phyloP scores from a whole-genome alignment of 2,113 vertebrate species.

The Lophotis ruficrista region DNA sequence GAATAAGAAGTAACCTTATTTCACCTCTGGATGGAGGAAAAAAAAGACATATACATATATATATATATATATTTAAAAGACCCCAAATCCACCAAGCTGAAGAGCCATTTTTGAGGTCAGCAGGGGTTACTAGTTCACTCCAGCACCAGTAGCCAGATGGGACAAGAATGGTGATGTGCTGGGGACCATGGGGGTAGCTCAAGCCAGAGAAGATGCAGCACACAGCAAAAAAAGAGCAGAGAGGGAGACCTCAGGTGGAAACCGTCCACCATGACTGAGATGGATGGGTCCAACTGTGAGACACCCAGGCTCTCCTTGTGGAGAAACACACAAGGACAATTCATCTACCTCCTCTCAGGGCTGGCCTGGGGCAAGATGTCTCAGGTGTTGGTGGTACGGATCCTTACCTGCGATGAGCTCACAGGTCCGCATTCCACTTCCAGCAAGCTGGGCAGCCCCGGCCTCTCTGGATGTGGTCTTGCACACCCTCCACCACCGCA shows the following conservation, averaged over 20 bases:
- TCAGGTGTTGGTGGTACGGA: rapidly evolving
- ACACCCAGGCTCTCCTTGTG: not conserved
- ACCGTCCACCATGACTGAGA: rapidly evolving
- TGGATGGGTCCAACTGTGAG: not conserved
- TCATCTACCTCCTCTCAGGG: not conserved
- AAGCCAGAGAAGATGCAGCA: not conserved
- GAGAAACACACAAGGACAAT: not conserved
- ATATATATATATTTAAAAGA: too few relatives aligned
- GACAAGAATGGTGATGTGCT: not conserved
- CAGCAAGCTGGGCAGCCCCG: rapidly evolving
- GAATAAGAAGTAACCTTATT: not conserved
- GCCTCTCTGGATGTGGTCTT: not conserved
- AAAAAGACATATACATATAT: too few relatives aligned
- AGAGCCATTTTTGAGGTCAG: not conserved
- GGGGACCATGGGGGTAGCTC: not conserved
- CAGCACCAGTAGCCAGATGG: rapidly evolving
- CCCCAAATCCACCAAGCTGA: not conserved
- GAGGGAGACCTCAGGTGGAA: not conserved
- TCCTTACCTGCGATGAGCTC: rapidly evolving
- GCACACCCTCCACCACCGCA: not conserved
- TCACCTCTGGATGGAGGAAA: not conserved
- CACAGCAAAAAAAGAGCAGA: rapidly evolving
- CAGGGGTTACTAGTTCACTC: not conserved
- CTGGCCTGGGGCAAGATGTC: not conserved
- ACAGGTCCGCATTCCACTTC: rapidly evolving